Evolutionary conservation across 2,888 invertebrate species (phyloP).

Genomic region (Luperina nickerlii): DNA sequence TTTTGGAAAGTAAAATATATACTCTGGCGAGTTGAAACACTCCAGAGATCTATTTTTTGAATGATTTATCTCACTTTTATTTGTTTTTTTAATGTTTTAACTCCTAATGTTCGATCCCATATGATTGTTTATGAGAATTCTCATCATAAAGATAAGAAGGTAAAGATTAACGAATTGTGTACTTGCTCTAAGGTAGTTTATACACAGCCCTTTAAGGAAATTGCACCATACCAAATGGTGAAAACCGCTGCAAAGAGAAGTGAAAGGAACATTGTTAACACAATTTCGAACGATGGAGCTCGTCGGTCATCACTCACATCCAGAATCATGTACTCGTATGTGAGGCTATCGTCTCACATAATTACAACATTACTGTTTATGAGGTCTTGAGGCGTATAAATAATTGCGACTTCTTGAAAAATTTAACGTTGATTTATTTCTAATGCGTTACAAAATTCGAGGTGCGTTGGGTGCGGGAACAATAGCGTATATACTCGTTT

Average conservation of each 20-base stretch:
- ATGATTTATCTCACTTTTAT: conserved; percentile 13
- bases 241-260: conserved; percentile 5
- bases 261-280: conserved; percentile 4
- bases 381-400: too few species aligned
- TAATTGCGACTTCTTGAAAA: too few species aligned
- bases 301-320: background rate
- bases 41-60: conserved; percentile 5
- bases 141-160: background rate
- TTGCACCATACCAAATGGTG: background rate
- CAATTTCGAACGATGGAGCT: conserved; percentile 14
- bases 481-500: too few species aligned
- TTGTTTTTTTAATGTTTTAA: background rate
- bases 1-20: conserved; percentile 30
- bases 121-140: too few species aligned
- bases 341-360: background rate
- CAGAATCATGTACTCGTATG: background rate
- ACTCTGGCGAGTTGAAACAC: conserved; percentile 14
- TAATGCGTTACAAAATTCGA: too few species aligned
- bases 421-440: too few species aligned
- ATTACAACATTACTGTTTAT: background rate
- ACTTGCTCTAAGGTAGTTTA: background rate
- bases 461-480: too few species aligned
- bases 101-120: too few species aligned
- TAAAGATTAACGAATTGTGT: background rate
- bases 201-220: background rate